Conservation (phyloP, 2,113 vertebrate genomes). For the Phrynosoma platyrhinos region DNA sequence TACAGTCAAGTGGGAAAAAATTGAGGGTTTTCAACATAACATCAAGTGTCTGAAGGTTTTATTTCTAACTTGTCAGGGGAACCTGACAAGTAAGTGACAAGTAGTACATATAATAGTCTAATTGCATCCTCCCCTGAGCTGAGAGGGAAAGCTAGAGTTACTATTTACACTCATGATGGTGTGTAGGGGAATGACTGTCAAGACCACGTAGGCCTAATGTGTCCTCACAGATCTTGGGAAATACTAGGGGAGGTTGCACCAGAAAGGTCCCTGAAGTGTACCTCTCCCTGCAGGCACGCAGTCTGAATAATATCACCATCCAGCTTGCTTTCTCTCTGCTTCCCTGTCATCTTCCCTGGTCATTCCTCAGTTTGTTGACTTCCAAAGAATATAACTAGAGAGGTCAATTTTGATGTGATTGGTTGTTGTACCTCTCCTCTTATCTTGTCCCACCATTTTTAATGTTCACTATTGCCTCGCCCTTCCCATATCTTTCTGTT, state of each 20-base stretch:
- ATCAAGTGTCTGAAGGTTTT: conserved; percentile 67
- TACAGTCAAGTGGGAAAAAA: conserved; percentile 53
- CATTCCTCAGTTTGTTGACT: background rate
- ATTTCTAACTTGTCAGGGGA: conserved; percentile 60
- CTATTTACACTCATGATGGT: conserved; percentile 53
- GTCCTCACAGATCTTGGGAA: conserved; percentile 48
- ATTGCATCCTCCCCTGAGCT: conserved; percentile 59
- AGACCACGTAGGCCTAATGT: conserved; percentile 51
- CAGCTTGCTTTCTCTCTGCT: background rate
- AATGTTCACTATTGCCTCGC: background rate
- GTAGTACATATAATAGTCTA: conserved; percentile 59
- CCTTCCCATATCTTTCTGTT: background rate
- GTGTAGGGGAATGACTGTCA: conserved; percentile 45
- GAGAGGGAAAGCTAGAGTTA: conserved; percentile 64
- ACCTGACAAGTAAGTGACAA: conserved; percentile 75
- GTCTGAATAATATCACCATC: background rate
- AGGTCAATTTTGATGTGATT: background rate
- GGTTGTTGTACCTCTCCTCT: background rate
- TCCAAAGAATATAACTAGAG: background rate
- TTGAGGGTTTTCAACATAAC: conserved; percentile 65
- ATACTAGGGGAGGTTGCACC: conserved; percentile 43
- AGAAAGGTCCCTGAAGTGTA: conserved; percentile 43
- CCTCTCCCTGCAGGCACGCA: conserved; percentile 41
- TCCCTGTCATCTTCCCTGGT: background rate
- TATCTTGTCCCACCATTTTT: background rate